phyloP scores from a whole-genome alignment of 2,113 vertebrate genomes.

The Pomatostomus ruficeps region DNA sequence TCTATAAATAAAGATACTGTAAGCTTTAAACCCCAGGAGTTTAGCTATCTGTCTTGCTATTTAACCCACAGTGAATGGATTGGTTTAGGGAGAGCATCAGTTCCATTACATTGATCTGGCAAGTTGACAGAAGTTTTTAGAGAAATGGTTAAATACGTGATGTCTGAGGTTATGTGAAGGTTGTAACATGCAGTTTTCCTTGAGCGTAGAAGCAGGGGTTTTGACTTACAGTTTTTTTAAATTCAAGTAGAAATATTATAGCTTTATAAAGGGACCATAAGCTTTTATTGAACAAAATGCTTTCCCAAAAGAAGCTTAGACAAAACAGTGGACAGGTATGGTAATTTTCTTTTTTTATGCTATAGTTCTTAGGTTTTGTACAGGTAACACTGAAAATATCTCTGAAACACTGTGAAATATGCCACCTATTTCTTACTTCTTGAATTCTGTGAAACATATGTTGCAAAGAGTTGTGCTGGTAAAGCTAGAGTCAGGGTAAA shows the following conservation, averaged over 20 bases:
- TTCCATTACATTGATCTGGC: background rate
- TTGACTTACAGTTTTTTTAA: background rate
- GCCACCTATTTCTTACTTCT: background rate
- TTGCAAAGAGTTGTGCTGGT: background rate
- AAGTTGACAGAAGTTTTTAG: background rate
- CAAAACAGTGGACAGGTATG: background rate
- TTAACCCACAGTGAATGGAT: background rate
- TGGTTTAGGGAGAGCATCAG: background rate
- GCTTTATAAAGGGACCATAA: background rate
- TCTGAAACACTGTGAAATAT: background rate
- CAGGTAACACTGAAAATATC: background rate
- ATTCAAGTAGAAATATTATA: background rate
- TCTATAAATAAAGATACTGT: background rate
- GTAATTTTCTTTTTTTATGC: background rate
- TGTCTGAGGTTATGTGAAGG: background rate
- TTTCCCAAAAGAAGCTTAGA: background rate
- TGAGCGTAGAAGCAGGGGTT: fast-evolving
- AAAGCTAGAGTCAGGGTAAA: background rate
- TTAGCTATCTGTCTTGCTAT: background rate
- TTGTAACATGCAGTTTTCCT: background rate
- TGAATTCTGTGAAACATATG: background rate
- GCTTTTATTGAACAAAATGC: background rate
- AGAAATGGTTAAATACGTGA: background rate
- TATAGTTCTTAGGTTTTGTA: background rate
- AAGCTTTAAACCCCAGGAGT: background rate